These are phyloP conservation scores for Musca domestica DNA, from an alignment of 1,140 invertebrate species.

Conservation along the genomic window DNA sequence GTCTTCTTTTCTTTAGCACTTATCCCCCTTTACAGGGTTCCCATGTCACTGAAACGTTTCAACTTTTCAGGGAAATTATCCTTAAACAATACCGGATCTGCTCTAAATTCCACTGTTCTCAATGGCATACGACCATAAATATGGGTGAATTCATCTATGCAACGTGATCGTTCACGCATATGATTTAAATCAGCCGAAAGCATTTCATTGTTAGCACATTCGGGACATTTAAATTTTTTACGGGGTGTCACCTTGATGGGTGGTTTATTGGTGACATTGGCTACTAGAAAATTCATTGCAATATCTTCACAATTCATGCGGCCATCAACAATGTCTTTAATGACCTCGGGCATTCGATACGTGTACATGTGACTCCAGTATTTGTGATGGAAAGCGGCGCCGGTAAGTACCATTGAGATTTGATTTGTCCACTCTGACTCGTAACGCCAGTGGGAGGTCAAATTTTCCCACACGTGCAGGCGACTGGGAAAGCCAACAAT, in stretches of 20 bases:
- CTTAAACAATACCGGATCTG: slow-evolving; percentile 91
- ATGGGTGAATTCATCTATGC: slow-evolving; percentile 82
- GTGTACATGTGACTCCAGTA: slow-evolving; percentile 91
- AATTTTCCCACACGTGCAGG: slow-evolving; percentile 87
- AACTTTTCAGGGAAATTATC: slow-evolving; percentile 84
- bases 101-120: slow-evolving; percentile 85
- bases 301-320: slow-evolving; percentile 99
- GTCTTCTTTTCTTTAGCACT: not conserved
- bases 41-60: slow-evolving; percentile 88
- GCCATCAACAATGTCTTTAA: slow-evolving; percentile 82
- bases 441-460: slow-evolving; percentile 79
- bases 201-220: slow-evolving; percentile 93
- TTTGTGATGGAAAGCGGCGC: slow-evolving; percentile 92
- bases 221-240: slow-evolving; percentile 98
- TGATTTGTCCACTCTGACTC: slow-evolving; percentile 95
- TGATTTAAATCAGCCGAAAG: slow-evolving; percentile 88
- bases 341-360: slow-evolving; percentile 73
- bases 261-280: slow-evolving; percentile 93
- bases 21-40: slow-evolving; percentile 44
- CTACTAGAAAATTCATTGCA: slow-evolving; percentile 98
- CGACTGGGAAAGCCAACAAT: slow-evolving; percentile 90
- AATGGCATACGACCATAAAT: slow-evolving; percentile 88
- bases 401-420: slow-evolving; percentile 89
- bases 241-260: slow-evolving; percentile 96
- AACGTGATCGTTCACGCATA: slow-evolving; percentile 90